Evolutionary conservation across 1,140 invertebrate species (phyloP), one percentile per base, ranked within the genome.

Genomic region (Prorops nasuta): DNA sequence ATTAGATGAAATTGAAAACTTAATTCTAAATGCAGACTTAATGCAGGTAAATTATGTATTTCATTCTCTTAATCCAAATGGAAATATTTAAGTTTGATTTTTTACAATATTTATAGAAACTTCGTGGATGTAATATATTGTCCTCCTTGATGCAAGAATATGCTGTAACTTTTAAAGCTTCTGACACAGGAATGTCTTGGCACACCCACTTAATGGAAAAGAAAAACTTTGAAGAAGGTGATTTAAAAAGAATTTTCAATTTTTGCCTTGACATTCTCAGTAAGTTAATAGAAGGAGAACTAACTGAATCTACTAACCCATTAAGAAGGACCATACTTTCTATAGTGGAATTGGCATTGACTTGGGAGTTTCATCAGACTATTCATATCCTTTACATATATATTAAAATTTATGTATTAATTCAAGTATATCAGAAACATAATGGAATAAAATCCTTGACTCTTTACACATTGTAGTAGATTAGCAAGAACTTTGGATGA

Each of bases 111-210:
- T 74, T 73, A 15, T 49, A 88, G 79, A 84, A 86, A 80, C 75
- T 86, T 46, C 67, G 94, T 24, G 90, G 89, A 8, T 94, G 91
- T 64, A 86, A 87, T 46, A 83, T 95, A 47, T 84, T 95, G 53
- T 80, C 85, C 41, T 84, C 89, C 8, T 76, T 95, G 31, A 84
- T 95, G 76, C 88, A 91, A 82, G 92, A 96, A 75, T 93, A 92
- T 80, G 86, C 89, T 35, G 88, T 83, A 31, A 90, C 90, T n/a
- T 82, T 86, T 0, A 88, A 91, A 67, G 90, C 90, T 6, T 87
- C 89, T 16, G 90, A 92, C 77, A 86, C 92, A 34, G 90, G 91
- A 8, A 71, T 95, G 32, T 86, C 90, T 12, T 94, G 88, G 88
- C 90, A 92, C 74, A 83, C 86, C n/a, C 91, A 94, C 73, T 86